Evolutionary conservation across 2,797 vertebrate genomes (phyloP).

Genomic region (Phrynocephalus forsythii): DNA sequence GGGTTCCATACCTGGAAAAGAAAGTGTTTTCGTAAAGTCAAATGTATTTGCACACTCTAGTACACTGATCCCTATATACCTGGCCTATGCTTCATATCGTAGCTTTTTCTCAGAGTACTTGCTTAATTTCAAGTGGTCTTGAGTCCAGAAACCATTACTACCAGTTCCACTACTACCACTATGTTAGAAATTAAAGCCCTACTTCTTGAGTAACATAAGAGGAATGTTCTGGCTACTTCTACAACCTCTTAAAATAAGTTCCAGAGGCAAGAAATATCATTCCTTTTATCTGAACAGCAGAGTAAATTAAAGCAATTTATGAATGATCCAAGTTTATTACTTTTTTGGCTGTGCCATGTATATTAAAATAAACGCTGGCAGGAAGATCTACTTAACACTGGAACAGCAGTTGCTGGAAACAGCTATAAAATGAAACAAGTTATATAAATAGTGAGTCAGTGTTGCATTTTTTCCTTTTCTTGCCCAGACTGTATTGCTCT

Average conservation of each 20-base stretch:
- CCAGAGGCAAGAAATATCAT: constrained; percentile 14
- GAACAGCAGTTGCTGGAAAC: constrained; percentile 57
- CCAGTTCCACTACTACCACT: background rate
- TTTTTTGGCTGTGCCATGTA: constrained; percentile 66
- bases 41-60: background rate
- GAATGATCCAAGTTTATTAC: constrained; percentile 73
- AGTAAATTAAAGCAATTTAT: constrained; percentile 63
- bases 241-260: constrained; percentile 23
- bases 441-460: constrained; percentile 51
- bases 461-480: constrained; percentile 32
- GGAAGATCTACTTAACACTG: constrained; percentile 67
- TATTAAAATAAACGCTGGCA: constrained; percentile 70
- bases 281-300: constrained; percentile 55
- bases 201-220: constrained; percentile 16
- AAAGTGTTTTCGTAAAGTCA: background rate
- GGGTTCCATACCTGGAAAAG: background rate
- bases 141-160: background rate
- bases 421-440: constrained; percentile 59
- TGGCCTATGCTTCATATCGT: background rate
- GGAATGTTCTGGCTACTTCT: constrained; percentile 35
- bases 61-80: no score
- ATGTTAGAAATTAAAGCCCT: constrained; percentile 5
- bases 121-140: background rate
- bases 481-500: constrained; percentile 46
- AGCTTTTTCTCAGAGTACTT: background rate